phyloP scores from a whole-genome alignment of 1,140 invertebrate species.

The Scylla paramamosain region DNA sequence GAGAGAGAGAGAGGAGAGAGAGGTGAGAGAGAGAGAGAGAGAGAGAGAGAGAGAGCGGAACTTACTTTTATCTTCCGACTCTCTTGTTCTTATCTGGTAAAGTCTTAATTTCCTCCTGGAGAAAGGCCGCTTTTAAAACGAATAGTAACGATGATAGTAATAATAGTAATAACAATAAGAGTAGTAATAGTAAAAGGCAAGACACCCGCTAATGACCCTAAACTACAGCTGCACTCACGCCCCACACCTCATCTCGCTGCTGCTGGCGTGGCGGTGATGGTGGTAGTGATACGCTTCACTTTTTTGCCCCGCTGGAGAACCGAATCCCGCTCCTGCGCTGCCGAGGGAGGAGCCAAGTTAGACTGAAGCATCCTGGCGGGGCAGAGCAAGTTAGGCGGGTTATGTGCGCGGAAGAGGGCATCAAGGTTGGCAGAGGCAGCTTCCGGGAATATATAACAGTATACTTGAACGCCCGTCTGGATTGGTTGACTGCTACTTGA shows the following conservation, averaged over 20 bases:
- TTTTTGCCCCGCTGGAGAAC: too few relatives aligned
- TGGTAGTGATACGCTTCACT: background rate
- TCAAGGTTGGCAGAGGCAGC: too few relatives aligned
- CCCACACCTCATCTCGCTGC: background rate
- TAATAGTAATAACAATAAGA: background rate
- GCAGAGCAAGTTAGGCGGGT: background rate
- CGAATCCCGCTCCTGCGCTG: background rate
- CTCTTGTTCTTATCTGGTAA: too few relatives aligned
- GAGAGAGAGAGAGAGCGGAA: too few relatives aligned
- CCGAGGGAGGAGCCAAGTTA: background rate
- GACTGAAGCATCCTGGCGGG: background rate
- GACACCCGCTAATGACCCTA: background rate
- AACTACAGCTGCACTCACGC: too few relatives aligned
- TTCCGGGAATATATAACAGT: too few relatives aligned
- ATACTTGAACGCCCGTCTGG: too few relatives aligned
- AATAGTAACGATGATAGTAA: background rate
- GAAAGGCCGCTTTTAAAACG: background rate
- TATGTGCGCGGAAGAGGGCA: background rate
- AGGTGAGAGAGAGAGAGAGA: too few relatives aligned
- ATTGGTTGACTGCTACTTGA: too few relatives aligned
- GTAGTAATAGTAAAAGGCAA: background rate
- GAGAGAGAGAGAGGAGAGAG: too few relatives aligned
- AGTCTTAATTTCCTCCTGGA: background rate
- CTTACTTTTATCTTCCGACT: too few relatives aligned
- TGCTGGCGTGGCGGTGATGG: background rate